Conservation (phyloP, 1,140 invertebrate genomes). For the Anagrus nilaparvatae region DNA sequence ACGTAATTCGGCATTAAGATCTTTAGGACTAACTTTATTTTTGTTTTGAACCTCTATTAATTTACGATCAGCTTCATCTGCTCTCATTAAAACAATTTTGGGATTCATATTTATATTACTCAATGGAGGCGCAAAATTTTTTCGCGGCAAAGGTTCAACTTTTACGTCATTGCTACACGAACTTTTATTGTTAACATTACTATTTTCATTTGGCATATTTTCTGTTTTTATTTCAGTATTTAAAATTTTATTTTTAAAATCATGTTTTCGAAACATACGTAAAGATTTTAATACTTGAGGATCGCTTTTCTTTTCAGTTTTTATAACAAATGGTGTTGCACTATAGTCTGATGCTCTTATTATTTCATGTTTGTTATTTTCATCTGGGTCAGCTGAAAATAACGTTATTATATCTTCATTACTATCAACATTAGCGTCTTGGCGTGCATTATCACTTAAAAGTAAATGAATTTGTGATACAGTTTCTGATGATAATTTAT, state of each 20-base stretch:
- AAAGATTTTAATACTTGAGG: conserved; percentile 46
- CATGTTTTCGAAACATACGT: conserved; percentile 44
- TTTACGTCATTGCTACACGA: conserved; percentile 26
- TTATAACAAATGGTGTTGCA: conserved; percentile 33
- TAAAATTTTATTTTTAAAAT: conserved; percentile 31
- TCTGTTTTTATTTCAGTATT: conserved; percentile 21
- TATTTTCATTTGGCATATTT: no score
- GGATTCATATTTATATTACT: conserved; percentile 44
- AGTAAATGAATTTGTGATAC: conserved; percentile 38
- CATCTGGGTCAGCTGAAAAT: conserved; percentile 38
- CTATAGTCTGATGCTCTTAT: conserved; percentile 35
- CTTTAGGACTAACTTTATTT: conserved; percentile 24
- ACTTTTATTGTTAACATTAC: conserved; percentile 27
- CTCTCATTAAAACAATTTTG: conserved; percentile 40
- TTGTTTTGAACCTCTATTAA: conserved; percentile 27
- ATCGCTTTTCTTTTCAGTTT: conserved; percentile 41
- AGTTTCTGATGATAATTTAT: conserved; percentile 27
- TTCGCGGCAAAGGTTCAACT: conserved; percentile 18
- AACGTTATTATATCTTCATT: conserved; percentile 37
- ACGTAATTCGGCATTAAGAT: conserved; percentile 32
- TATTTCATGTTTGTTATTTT: conserved; percentile 38
- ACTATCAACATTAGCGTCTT: conserved; percentile 32
- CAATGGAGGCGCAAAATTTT: conserved; percentile 42
- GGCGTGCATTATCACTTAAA: conserved; percentile 32
- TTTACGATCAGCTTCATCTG: conserved; percentile 33